These are phyloP conservation scores for Drosophila aff. DNA, from an alignment of 1,140 invertebrate genomes.

Conservation along the genomic window DNA sequence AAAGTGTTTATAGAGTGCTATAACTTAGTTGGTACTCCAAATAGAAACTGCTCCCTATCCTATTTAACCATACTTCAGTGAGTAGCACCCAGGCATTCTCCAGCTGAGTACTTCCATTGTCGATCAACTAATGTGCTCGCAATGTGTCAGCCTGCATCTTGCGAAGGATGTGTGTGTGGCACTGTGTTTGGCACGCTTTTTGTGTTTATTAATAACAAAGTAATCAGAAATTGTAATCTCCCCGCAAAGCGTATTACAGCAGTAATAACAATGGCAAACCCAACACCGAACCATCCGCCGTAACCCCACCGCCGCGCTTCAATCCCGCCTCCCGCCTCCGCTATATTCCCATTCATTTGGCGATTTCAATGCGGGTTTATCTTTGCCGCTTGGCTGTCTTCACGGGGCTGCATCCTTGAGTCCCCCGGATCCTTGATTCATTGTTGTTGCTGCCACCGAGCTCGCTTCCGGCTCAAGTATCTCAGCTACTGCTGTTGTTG, in stretches of 20 bases:
- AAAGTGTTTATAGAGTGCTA: neutral
- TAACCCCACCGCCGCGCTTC: slow-evolving; percentile 5
- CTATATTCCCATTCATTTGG: slow-evolving; percentile 35
- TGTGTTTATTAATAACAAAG: slow-evolving; percentile 83
- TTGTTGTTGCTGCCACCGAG: slow-evolving; percentile 44
- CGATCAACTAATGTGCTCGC: slow-evolving; percentile 20
- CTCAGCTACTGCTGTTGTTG: slow-evolving; percentile 30
- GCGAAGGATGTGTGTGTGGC: slow-evolving; percentile 23
- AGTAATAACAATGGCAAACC: slow-evolving; percentile 77
- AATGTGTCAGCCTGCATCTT: slow-evolving; percentile 31
- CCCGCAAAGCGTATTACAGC: slow-evolving; percentile 78
- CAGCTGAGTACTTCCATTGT: slow-evolving; percentile 20
- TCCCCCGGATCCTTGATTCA: slow-evolving; percentile 38
- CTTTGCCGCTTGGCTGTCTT: slow-evolving; percentile 39
- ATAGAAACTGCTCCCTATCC: neutral
- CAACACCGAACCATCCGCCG: slow-evolving; percentile 33
- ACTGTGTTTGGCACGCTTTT: slow-evolving; percentile 63
- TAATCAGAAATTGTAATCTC: slow-evolving; percentile 82
- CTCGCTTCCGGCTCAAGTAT: slow-evolving; percentile 74
- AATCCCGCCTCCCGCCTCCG: neutral
- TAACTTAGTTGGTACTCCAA: neutral
- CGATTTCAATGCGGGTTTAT: slow-evolving; percentile 56
- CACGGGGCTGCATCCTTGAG: slow-evolving; percentile 48
- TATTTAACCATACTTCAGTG: slow-evolving; percentile 1
- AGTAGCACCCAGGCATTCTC: neutral